Evolutionary conservation across 2,888 invertebrate genomes (phyloP), one percentile per base, ranked within the genome.

Genomic region (Pyrochroa serraticornis): DNA sequence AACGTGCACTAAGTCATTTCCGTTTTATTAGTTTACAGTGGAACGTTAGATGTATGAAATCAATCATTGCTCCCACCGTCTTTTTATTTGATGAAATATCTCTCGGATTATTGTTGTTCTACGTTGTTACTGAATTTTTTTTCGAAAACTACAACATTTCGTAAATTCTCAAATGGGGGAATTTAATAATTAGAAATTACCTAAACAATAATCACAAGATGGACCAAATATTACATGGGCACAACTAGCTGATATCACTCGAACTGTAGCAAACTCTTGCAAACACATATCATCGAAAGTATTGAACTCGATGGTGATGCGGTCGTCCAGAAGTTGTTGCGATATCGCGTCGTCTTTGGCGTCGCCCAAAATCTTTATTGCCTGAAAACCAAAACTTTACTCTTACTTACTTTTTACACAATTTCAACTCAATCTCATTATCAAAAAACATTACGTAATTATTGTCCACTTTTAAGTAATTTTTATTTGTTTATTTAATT

Each of bases 211-310:
- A 71, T 93, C 93, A 69, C 93, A 93, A 0, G 89, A 84, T 0
- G 92, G 91, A 7, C 93, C 93, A 67, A 93, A 87, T 70, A 92
- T 87, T 0, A 91, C 86, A 71, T 92, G 88, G 0, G 89, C 87
- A 75, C 91, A 91, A 73, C 87, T 87, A 1, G 88, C 88, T 68
- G 90, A 87, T 68, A 92, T 87, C 1, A 90, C 87, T 0, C 85
- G 84, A 45, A 89, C 86, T 46, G 89, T 85, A 0, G 89, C 90
- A 74, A 86, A 85, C 0, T 87, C 89, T 1, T 89, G 87, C 66
- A 88, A 87, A 63, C 92, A 92, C 58, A 85, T 83, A 72, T 91
- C 92, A 74, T 92, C 88, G 66, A 86, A 85, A 6, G 22, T 22
- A 22, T 22, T 13, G 6, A 12, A 13, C 2, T 41, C 13, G 13